Conservation (phyloP, 2,888 invertebrate species). For the Fragum sueziense region DNA sequence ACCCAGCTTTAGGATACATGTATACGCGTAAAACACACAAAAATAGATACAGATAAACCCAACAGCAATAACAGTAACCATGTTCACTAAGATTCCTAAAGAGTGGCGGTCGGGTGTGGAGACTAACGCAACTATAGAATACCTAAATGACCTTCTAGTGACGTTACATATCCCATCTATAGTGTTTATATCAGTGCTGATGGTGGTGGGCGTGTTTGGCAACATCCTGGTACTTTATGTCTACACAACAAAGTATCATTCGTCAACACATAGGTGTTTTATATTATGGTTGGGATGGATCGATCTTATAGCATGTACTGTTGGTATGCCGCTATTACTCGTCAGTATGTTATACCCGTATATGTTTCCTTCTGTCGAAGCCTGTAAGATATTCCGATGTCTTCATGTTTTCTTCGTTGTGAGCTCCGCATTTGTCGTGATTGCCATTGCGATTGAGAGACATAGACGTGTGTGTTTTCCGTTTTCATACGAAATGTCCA, state of each 20-base stretch:
- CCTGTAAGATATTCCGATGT: slow-evolving; percentile 67
- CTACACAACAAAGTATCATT: slow-evolving; percentile 66
- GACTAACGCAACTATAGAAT: slow-evolving; percentile 55
- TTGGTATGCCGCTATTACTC: slow-evolving; percentile 70
- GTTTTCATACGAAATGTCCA: slow-evolving; percentile 63
- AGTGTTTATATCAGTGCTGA: slow-evolving; percentile 65
- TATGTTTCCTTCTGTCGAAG: slow-evolving; percentile 66
- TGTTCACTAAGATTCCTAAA: slow-evolving; percentile 55
- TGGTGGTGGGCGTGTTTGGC: slow-evolving; percentile 69
- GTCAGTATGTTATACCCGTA: slow-evolving; percentile 69
- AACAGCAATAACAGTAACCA: slow-evolving; percentile 7
- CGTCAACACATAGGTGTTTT: slow-evolving; percentile 68
- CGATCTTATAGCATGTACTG: slow-evolving; percentile 67
- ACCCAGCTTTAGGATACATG: too few relatives aligned
- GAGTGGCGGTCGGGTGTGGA: slow-evolving; percentile 40
- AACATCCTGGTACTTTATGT: slow-evolving; percentile 69
- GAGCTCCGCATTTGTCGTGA: slow-evolving; percentile 69
- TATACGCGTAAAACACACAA: too few relatives aligned
- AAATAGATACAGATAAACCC: too few relatives aligned
- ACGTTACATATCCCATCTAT: slow-evolving; percentile 68
- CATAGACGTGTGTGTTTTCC: slow-evolving; percentile 72
- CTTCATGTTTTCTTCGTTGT: slow-evolving; percentile 66
- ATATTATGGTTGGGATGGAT: slow-evolving; percentile 69
- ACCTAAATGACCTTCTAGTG: slow-evolving; percentile 62
- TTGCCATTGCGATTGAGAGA: slow-evolving; percentile 70